phyloP scores from a whole-genome alignment of 2,797 vertebrate genomes.

The Tiaroga cobitis region DNA sequence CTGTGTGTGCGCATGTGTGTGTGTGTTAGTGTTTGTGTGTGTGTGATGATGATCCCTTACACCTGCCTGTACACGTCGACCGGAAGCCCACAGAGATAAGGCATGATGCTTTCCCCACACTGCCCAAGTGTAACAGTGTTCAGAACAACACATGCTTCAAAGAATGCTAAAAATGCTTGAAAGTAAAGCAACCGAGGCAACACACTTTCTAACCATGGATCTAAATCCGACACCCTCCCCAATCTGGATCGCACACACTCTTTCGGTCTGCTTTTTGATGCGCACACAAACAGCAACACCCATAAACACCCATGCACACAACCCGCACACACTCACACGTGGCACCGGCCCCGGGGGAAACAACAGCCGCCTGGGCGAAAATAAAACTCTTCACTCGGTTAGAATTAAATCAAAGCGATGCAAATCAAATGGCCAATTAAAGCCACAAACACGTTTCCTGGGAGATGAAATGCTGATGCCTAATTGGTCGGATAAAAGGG shows the following conservation, averaged over 20 bases:
- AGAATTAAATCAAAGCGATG: slow-evolving; percentile 77
- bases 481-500: slow-evolving; percentile 78
- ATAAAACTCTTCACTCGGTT: slow-evolving; percentile 55
- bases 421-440: slow-evolving; percentile 79
- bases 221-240: slow-evolving; percentile 26
- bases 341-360: slow-evolving; percentile 30
- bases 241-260: not conserved
- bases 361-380: slow-evolving; percentile 45
- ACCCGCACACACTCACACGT: slow-evolving; percentile 56
- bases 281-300: slow-evolving; percentile 15
- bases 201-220: slow-evolving; percentile 44
- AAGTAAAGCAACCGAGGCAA: slow-evolving; percentile 37
- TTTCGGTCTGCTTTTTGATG: slow-evolving; percentile 20
- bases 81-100: slow-evolving; percentile 64
- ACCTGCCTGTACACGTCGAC: slow-evolving; percentile 63
- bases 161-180: slow-evolving; percentile 50
- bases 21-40: slow-evolving; percentile 33
- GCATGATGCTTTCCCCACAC: slow-evolving; percentile 55
- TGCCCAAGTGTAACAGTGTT: slow-evolving; percentile 41
- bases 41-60: slow-evolving; percentile 36
- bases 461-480: slow-evolving; percentile 74
- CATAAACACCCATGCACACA: slow-evolving; percentile 36
- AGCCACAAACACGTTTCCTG: slow-evolving; percentile 71
- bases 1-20: slow-evolving; percentile 44
- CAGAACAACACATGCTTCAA: slow-evolving; percentile 45